A percentile compares a stretch with the other conserved stretches of the same genome.
phyloP scores from a whole-genome alignment of 2,797 vertebrate genomes.

The Sitta carolinensis region DNA sequence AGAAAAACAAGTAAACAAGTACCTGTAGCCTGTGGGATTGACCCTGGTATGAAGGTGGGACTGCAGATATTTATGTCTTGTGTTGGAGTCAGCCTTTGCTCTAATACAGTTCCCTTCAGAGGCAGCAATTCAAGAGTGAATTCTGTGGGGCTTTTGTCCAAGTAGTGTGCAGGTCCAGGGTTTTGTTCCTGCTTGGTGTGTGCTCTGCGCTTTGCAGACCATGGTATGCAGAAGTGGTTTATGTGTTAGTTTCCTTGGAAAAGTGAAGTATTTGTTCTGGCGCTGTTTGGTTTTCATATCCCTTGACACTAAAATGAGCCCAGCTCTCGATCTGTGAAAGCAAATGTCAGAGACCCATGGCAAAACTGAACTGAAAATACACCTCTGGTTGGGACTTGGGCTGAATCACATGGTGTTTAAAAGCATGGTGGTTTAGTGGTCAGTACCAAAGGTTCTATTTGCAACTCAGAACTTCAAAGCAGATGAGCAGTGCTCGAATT shows the following conservation, averaged over 20 bases:
- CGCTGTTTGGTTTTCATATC: neutral
- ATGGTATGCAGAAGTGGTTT: slow-evolving; percentile 2
- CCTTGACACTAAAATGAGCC: neutral
- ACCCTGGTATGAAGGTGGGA: neutral
- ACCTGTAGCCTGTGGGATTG: neutral
- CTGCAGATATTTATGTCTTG: neutral
- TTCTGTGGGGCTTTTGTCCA: neutral
- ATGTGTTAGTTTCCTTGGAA: slow-evolving; percentile 2
- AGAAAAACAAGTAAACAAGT: neutral
- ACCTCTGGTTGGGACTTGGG: neutral
- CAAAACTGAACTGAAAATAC: slow-evolving; percentile 14
- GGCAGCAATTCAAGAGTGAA: neutral
- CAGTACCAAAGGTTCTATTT: neutral
- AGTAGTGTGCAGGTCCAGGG: neutral
- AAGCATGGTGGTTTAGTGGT: neutral
- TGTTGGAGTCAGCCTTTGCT: neutral
- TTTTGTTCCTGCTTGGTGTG: slow-evolving; percentile 17
- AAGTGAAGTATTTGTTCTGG: slow-evolving; percentile 45
- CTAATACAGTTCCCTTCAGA: neutral
- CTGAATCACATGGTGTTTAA: neutral
- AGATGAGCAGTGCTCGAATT: neutral
- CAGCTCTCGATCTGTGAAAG: neutral
- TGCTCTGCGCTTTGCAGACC: neutral
- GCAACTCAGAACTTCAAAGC: neutral
- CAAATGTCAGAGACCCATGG: neutral